These are phyloP conservation scores for Charanyca ferruginea DNA, from an alignment of 2,888 invertebrate species.

Conservation along the genomic window DNA sequence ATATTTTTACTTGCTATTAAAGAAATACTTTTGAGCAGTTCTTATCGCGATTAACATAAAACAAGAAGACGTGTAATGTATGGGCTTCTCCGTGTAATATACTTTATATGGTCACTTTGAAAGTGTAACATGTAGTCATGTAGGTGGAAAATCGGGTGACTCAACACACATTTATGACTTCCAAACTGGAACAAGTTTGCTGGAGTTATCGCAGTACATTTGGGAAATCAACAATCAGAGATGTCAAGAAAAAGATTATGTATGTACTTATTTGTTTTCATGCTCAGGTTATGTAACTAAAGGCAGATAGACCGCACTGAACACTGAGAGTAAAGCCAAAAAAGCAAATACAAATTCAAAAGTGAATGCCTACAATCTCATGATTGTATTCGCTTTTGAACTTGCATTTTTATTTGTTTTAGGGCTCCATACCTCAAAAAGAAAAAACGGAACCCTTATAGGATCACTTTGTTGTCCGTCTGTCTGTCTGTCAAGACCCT, in stretches of 20 bases:
- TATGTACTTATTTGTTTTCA: too few species aligned
- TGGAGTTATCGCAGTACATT: constrained; percentile 35
- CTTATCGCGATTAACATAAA: constrained; percentile 65
- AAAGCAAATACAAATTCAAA: too few species aligned
- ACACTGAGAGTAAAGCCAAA: too few species aligned
- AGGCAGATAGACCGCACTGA: too few species aligned
- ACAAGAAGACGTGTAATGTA: constrained; percentile 58
- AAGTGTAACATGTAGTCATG: constrained; percentile 51
- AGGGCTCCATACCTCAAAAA: too few species aligned
- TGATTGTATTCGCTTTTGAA: too few species aligned
- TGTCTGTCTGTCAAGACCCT: too few species aligned
- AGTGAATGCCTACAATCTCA: too few species aligned
- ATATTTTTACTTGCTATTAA: constrained; percentile 59
- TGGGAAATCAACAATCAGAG: constrained; percentile 57
- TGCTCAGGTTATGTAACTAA: too few species aligned
- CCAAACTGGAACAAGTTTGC: constrained; percentile 46
- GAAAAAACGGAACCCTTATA: too few species aligned
- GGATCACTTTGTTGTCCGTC: too few species aligned
- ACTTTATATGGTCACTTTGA: constrained; percentile 45
- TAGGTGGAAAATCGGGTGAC: constrained; percentile 56
- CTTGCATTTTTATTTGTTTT: too few species aligned
- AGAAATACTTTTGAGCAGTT: constrained; percentile 60
- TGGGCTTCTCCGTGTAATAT: constrained; percentile 51
- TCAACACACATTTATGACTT: constrained; percentile 42
- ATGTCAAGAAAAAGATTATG: constrained; percentile 54